phyloP scores from a whole-genome alignment of 1,140 invertebrate genomes.

The Leucophenga varia region DNA sequence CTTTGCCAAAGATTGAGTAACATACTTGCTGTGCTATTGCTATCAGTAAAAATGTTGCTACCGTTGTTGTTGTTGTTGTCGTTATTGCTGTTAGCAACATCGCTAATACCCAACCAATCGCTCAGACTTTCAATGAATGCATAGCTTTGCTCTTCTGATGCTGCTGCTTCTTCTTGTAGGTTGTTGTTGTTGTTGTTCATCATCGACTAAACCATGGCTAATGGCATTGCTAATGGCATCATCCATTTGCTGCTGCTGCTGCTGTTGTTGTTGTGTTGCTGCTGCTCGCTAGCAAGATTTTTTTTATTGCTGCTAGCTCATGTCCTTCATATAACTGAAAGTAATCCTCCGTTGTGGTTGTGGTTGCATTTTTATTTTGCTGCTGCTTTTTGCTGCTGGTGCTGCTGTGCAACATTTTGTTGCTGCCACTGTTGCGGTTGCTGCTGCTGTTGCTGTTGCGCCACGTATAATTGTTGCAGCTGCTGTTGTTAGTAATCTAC shows the following conservation, averaged over 20 bases:
- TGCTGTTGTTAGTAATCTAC: no score
- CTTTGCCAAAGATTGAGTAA: neutral
- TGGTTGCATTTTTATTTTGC: slow-evolving; percentile 4
- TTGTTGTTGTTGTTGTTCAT: no score
- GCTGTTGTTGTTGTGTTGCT: neutral
- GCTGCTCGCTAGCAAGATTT: no score
- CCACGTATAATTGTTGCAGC: no score
- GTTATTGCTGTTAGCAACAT: slow-evolving; percentile 11
- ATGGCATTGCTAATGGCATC: slow-evolving; percentile 12
- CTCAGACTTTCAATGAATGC: slow-evolving; percentile 43
- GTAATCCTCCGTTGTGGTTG: slow-evolving; percentile 14
- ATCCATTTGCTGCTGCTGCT: slow-evolving; percentile 13
- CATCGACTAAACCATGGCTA: no score
- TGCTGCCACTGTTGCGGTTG: slow-evolving; percentile 9
- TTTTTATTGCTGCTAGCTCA: no score
- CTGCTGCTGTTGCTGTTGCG: slow-evolving; percentile 1
- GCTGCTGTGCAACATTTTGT: slow-evolving; percentile 1
- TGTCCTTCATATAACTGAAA: no score
- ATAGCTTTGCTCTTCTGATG: slow-evolving; percentile 33
- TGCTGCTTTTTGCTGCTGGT: slow-evolving; percentile 10
- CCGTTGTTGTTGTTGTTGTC: slow-evolving; percentile 5
- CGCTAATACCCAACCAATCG: slow-evolving; percentile 34
- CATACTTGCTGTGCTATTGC: neutral
- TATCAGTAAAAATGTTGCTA: neutral
- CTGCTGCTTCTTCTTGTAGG: slow-evolving; percentile 12